Conservation (phyloP, 2,888 invertebrate species). For the Slavum lentiscoides region DNA sequence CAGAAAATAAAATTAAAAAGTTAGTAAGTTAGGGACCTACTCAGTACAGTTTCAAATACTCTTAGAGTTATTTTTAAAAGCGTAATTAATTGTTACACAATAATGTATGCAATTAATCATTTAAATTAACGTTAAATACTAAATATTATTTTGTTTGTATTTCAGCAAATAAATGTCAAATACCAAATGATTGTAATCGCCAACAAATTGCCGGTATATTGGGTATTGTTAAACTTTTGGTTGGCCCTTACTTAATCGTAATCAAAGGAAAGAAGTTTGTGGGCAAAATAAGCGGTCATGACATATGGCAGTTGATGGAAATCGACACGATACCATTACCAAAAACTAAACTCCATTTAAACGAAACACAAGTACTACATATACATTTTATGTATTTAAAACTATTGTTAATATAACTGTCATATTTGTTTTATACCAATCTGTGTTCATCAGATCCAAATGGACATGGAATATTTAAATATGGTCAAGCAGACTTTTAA, state of each 20-base stretch:
- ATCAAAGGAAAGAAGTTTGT: constrained; percentile 82
- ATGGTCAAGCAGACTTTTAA: constrained; percentile 83
- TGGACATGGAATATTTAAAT: constrained; percentile 80
- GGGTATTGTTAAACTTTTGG: constrained; percentile 80
- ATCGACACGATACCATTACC: constrained; percentile 86
- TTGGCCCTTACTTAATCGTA: constrained; percentile 85
- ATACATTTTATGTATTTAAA: neutral
- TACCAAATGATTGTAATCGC: constrained; percentile 67
- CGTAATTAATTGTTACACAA: too few relatives aligned
- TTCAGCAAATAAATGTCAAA: constrained; percentile 66
- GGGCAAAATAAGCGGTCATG: constrained; percentile 79
- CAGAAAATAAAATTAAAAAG: too few relatives aligned
- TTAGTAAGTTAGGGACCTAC: too few relatives aligned
- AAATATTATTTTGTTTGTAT: constrained; percentile 55
- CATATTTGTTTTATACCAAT: neutral
- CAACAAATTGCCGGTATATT: constrained; percentile 79
- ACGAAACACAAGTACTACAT: constrained; percentile 71
- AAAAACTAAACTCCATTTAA: constrained; percentile 81
- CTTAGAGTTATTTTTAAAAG: too few relatives aligned
- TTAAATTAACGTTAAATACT: neutral
- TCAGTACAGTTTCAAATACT: too few relatives aligned
- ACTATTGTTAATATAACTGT: neutral
- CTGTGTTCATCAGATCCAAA: constrained; percentile 66
- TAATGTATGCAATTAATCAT: neutral
- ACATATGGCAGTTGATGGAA: constrained; percentile 77